Evolutionary conservation across 92 coral and sea anemone genomes (phyloP).

Genomic region (Chrysogorgia sp.): DNA sequence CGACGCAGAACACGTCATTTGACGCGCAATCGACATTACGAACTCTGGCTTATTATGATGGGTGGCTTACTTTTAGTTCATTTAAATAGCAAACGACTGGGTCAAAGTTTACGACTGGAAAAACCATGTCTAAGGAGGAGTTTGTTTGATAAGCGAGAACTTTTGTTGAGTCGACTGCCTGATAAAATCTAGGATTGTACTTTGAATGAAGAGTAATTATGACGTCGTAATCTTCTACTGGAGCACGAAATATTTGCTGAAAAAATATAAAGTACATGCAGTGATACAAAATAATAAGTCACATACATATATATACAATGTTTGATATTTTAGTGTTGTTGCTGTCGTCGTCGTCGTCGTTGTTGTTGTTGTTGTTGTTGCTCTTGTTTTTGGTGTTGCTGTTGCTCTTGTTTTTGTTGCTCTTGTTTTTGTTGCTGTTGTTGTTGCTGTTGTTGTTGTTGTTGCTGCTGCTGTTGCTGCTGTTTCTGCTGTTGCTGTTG

Average conservation of each 20-base stretch:
- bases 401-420: no score
- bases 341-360: no score
- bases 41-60: neutral
- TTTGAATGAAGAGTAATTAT: slow-evolving; percentile 74
- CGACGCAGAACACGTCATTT: neutral
- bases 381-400: no score
- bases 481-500: no score
- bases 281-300: neutral
- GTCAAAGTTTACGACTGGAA: slow-evolving; percentile 90
- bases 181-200: slow-evolving; percentile 65
- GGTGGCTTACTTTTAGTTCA: slow-evolving; percentile 82
- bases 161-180: slow-evolving; percentile 69
- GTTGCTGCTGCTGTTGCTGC: no score
- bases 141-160: slow-evolving; percentile 18
- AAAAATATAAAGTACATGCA: neutral
- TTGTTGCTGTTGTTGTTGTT: no score
- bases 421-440: no score
- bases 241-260: slow-evolving; percentile 96
- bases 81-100: slow-evolving; percentile 71
- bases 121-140: slow-evolving; percentile 41
- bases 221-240: slow-evolving; percentile 87
- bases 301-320: no score
- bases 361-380: no score
- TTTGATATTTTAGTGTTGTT: no score
- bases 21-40: neutral